Base-by-base conservation (phyloP, 1,140 invertebrate genomes). In the Andrena cerasifolii region DNA sequence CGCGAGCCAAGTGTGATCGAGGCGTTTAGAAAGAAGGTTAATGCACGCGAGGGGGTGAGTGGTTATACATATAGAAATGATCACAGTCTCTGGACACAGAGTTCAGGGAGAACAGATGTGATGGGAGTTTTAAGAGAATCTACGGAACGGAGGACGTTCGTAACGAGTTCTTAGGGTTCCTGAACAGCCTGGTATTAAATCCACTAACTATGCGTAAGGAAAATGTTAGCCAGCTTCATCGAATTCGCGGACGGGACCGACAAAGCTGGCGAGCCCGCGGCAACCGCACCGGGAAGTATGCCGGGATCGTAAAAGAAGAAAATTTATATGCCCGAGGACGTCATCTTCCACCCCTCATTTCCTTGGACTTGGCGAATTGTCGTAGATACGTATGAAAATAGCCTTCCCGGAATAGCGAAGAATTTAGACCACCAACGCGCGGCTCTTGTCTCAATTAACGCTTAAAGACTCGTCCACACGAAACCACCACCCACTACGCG, bases 351-450 rank as follows among this genome's bases (percentile, higher is more conserved):
- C 71, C 79, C 79, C 66, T 58, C 68, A 51, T 85, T 85, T 81
- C 79, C 79, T 81, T 82, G 71, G 82, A 75, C 74, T 84, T 82
- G 82, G 79, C 75, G 82, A 85, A 85, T 85, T 85, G 83, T 85
- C 83, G 79, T 84, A 82, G 83, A 85, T 84, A 79, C 66, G 54
- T 82, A 82, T 82, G 67, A 82, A 80, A 87, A 84, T 84, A 87
- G 74, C 26, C 66, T 86, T 87, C 86, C 83, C 71, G 71, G 86
- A 87, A 87, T 80, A 82, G 76, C 65, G 73, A 85, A 87, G 86
- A 87, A 87, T 87, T 87, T 85, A 86, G 86, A 87, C 83, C 86
- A 87, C 81, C 85, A 87, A 85, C 80, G 82, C 76, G 71, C 82
- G 78, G 78, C 84, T 83, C 84, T 86, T 82, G 83, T 83, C 80